Evolutionary conservation across 2,113 vertebrate species (phyloP).

Genomic region (Hippocampus guttulatus): DNA sequence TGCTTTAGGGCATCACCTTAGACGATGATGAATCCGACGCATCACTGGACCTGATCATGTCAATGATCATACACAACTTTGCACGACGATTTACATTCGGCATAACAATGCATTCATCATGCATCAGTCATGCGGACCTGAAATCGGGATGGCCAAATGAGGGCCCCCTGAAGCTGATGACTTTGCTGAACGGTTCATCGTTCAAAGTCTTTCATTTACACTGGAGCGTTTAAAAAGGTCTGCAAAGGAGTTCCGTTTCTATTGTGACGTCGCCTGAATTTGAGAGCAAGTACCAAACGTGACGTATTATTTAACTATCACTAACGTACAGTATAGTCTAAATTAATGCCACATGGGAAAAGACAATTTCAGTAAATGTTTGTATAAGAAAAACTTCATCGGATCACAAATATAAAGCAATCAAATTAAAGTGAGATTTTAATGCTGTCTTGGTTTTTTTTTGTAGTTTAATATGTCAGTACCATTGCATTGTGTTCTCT

Average conservation of each 20-base stretch:
- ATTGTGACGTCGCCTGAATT: not conserved
- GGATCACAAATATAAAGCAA: no score
- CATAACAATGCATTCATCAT: not conserved
- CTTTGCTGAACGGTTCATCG: no score
- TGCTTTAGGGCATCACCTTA: constrained; percentile 9
- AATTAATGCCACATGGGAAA: no score
- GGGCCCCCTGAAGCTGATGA: not conserved
- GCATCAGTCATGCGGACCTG: not conserved
- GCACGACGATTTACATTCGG: not conserved
- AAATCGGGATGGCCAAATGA: not conserved
- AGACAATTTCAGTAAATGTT: not conserved
- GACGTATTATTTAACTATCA: not conserved
- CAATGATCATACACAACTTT: constrained; percentile 1
- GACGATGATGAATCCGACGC: constrained; percentile 2
- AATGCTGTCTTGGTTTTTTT: no score
- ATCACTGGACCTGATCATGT: constrained; percentile 1
- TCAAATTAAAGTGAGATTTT: no score
- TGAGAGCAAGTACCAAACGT: not conserved
- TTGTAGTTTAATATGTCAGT: no score
- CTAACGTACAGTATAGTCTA: no score
- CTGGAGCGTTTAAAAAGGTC: not conserved
- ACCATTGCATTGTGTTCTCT: no score
- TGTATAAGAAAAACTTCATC: not conserved
- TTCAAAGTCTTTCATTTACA: not conserved
- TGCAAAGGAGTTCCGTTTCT: not conserved